Conservation (phyloP, 2,797 vertebrate species). For the Atherinosoma microstoma region DNA sequence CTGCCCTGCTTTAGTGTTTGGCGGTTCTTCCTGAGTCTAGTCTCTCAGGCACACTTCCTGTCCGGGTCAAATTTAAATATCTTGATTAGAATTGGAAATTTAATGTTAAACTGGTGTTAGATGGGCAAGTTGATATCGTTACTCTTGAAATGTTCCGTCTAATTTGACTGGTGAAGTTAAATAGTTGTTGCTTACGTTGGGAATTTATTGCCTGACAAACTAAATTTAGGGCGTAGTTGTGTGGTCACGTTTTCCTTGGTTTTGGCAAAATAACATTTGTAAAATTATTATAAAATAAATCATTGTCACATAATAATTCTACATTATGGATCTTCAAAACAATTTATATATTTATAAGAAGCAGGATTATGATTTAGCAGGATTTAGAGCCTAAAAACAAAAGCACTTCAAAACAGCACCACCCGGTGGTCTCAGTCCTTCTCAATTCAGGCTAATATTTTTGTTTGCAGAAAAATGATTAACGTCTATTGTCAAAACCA, state of each 20-base stretch:
- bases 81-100: background rate
- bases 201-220: constrained; percentile 3
- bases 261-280: background rate
- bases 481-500: too few relatives aligned
- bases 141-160: rapidly evolving
- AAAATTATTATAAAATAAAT: background rate
- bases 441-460: background rate
- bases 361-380: background rate
- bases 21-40: constrained; percentile 13
- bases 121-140: background rate
- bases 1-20: background rate
- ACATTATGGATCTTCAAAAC: background rate
- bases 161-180: background rate
- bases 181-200: rapidly evolving
- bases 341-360: background rate
- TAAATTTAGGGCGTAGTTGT: background rate
- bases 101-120: rapidly evolving
- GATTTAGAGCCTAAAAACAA: background rate
- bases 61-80: background rate
- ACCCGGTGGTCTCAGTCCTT: background rate
- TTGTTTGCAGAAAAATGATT: background rate
- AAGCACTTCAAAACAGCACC: background rate
- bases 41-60: background rate
- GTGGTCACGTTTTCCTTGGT: background rate
- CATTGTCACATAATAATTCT: background rate